These are phyloP conservation scores for Erebia aethiops DNA, from an alignment of 2,888 invertebrate genomes.

Conservation along the genomic window DNA sequence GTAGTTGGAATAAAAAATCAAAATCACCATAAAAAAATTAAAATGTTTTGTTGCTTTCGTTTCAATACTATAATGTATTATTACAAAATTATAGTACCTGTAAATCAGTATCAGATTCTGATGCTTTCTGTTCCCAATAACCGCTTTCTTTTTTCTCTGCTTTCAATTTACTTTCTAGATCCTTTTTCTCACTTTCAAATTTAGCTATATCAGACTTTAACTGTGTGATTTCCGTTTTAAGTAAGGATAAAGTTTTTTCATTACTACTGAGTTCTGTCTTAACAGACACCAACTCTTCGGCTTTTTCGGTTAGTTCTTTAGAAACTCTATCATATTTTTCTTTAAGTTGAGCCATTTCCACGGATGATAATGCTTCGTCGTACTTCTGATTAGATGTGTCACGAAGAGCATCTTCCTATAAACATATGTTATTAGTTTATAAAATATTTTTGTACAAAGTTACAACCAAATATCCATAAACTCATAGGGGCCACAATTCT, in stretches of 20 bases:
- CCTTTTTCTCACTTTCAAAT: conserved; percentile 81
- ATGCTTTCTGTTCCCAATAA: conserved; percentile 85
- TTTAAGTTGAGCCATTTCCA: conserved; percentile 78
- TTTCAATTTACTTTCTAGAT: conserved; percentile 84
- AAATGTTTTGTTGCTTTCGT: neutral
- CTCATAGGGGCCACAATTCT: neutral
- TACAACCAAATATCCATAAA: neutral
- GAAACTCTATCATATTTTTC: conserved; percentile 66
- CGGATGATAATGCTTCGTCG: conserved; percentile 74
- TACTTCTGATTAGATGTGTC: conserved; percentile 75
- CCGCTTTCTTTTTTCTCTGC: conserved; percentile 84
- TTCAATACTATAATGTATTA: neutral
- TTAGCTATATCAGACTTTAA: conserved; percentile 73
- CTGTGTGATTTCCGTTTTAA: conserved; percentile 69
- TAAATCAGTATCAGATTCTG: conserved; percentile 84
- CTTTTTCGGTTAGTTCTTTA: conserved; percentile 67
- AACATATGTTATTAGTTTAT: conserved; percentile 1
- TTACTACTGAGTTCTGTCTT: conserved; percentile 69
- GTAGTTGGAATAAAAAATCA: conserved; percentile 34
- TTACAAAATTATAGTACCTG: conserved; percentile 58
- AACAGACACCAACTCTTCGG: conserved; percentile 59
- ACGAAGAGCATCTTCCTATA: conserved; percentile 71
- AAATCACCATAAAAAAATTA: too few relatives aligned
- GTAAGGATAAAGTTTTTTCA: conserved; percentile 70
- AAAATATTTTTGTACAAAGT: neutral